Evolutionary conservation across 1,140 invertebrate genomes (phyloP), one percentile per base, ranked within the genome.

Genomic region (Coptotermes formosanus): DNA sequence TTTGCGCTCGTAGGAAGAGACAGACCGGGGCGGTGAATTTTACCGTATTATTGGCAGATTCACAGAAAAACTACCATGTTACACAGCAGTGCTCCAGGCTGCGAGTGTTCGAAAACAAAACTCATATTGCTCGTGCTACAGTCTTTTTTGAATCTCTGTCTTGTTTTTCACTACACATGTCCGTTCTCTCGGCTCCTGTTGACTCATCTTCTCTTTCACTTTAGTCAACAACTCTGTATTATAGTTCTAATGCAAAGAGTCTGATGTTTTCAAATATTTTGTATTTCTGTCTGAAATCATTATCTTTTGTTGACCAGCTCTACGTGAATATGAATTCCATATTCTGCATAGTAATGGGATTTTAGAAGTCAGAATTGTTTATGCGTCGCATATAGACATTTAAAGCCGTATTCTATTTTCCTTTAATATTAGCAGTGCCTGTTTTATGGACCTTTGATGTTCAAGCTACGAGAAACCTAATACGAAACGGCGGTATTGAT

Each of bases 391-490:
- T 75, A 75, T 75, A 25, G 52, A 21, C 52, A 1, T 55, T 55
- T 16, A 1, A 55, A 16, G 64, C 7, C n/a, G 30, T 16, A 9
- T 9, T 75, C 11, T 30, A 25, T 75, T n/a, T 16, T 14, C n/a
- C 64, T 25, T 25, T 75, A 16, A 30, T 11, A 75, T 75, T 75
- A 75, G 25, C 25, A 75, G 2, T 14, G 64, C n/a, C 7, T n/a
- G 64, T 75, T 75, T 75, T 75, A 75, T 75, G 64, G 9, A 75
- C 25, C 64, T 75, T 75, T 75, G n/a, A 75, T 30, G 64, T 75
- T 30, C 25, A 30, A 12, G n/a, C 64, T 75, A 30, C 8, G 64
- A 30, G 64, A 30, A 30, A 30, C 6, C 4, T 25, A 75, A 30
- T 75, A 30, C 7, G 64, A n/a, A 0, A 4, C 19, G 52, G 21